Conservation (phyloP, 2,113 vertebrate species). For the Eupsittula cactorum region DNA sequence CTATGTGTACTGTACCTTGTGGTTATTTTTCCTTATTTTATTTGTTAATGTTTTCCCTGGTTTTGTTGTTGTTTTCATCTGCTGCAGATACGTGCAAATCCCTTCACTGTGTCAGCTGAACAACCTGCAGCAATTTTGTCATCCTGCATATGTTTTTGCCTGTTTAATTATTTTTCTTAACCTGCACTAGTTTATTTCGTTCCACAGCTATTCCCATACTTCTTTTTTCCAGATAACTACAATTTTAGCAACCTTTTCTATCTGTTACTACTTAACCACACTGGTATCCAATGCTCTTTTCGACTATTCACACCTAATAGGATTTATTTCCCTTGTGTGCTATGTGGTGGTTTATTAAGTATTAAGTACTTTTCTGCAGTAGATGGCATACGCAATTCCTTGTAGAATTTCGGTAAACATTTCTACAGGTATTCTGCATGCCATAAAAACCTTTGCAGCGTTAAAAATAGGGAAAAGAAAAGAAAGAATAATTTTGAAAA, state of each 20-base stretch:
- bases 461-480: not conserved
- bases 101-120: not conserved
- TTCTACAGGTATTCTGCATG: not conserved
- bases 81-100: not conserved
- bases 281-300: constrained; percentile 12
- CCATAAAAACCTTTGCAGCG: not conserved
- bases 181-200: not conserved
- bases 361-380: constrained; percentile 46
- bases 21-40: not conserved
- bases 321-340: not conserved
- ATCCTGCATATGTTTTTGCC: not conserved
- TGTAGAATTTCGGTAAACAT: constrained; percentile 1
- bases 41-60: not conserved
- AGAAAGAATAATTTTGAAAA: not conserved
- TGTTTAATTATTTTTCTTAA: not conserved
- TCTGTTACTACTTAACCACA: not conserved
- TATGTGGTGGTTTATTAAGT: constrained; percentile 19
- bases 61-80: not conserved
- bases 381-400: constrained; percentile 33
- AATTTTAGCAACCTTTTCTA: not conserved
- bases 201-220: not conserved
- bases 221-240: not conserved
- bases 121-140: not conserved
- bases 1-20: not conserved
- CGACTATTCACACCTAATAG: constrained; percentile 13